Evolutionary conservation across 2,113 vertebrate genomes (phyloP).

Genomic region (Scytalopus superciliaris): DNA sequence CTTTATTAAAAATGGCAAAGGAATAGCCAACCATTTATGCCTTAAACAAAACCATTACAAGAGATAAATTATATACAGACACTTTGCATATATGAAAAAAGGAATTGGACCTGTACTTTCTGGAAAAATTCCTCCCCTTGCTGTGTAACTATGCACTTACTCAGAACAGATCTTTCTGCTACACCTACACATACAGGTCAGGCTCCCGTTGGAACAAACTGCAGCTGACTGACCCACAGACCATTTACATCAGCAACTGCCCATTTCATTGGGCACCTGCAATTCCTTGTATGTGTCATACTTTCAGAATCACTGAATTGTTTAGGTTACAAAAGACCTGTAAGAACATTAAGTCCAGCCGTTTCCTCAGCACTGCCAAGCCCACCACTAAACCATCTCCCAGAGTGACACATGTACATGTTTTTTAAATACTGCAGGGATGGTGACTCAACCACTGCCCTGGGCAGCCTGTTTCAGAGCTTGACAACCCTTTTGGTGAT

Average conservation of each 20-base stretch:
- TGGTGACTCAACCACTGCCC: not conserved
- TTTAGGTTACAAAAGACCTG: not conserved
- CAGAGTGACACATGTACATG: not conserved
- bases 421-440: not conserved
- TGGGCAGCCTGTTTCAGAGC: not conserved
- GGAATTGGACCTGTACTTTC: not conserved
- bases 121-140: not conserved
- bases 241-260: not conserved
- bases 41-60: not conserved
- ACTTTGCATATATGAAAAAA: not conserved
- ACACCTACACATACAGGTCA: not conserved
- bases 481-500: not conserved
- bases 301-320: not conserved
- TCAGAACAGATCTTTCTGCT: not conserved
- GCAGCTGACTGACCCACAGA: not conserved
- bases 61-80: not conserved
- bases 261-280: not conserved
- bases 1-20: not conserved
- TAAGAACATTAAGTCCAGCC: not conserved
- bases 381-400: not conserved
- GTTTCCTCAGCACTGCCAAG: not conserved
- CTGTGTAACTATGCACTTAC: not conserved
- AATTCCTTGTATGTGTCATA: not conserved
- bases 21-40: not conserved
- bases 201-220: not conserved